A percentile compares a stretch with the other conserved stretches of the same genome.
Conservation (phyloP, 2,797 vertebrate genomes). For the Sebastes oblongus region DNA sequence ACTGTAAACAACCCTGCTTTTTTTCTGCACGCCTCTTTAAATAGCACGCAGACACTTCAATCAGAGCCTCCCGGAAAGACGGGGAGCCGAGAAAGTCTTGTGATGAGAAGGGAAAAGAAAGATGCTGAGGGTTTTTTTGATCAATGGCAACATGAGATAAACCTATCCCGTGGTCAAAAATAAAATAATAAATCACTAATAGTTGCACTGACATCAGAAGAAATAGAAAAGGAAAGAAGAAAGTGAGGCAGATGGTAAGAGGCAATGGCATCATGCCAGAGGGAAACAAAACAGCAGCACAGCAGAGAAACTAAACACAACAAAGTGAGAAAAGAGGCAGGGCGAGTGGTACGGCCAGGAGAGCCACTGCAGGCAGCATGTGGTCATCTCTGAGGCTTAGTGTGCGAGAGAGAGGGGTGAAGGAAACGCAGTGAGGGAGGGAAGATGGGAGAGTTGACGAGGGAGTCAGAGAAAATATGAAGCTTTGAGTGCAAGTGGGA, state of each 20-base stretch:
- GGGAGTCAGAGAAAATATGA: constrained; percentile 20
- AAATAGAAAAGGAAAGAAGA: constrained; percentile 6
- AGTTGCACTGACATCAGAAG: constrained; percentile 24
- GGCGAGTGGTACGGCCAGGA: constrained; percentile 1
- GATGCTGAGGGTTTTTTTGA: not conserved
- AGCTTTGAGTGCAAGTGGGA: constrained; percentile 11
- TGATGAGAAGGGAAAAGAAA: constrained; percentile 3
- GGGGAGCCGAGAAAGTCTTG: constrained; percentile 10
- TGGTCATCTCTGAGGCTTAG: constrained; percentile 37
- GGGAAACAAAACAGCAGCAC: constrained; percentile 56
- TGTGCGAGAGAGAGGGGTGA: constrained; percentile 1
- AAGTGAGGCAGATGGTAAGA: constrained; percentile 68
- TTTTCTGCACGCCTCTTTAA: constrained; percentile 72
- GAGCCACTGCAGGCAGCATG: constrained; percentile 43
- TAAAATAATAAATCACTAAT: constrained; percentile 19
- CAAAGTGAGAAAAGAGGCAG: constrained; percentile 25
- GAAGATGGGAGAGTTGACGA: not conserved
- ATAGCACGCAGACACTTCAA: constrained; percentile 70
- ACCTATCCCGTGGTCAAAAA: constrained; percentile 16
- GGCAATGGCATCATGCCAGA: constrained; percentile 56
- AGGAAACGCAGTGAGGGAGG: not conserved
- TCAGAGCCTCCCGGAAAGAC: constrained; percentile 58
- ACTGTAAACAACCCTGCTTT: constrained; percentile 70
- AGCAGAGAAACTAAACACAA: constrained; percentile 36
- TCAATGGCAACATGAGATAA: not conserved